Conservation (phyloP, 2,888 invertebrate species). For the Limnephilus lunatus region DNA sequence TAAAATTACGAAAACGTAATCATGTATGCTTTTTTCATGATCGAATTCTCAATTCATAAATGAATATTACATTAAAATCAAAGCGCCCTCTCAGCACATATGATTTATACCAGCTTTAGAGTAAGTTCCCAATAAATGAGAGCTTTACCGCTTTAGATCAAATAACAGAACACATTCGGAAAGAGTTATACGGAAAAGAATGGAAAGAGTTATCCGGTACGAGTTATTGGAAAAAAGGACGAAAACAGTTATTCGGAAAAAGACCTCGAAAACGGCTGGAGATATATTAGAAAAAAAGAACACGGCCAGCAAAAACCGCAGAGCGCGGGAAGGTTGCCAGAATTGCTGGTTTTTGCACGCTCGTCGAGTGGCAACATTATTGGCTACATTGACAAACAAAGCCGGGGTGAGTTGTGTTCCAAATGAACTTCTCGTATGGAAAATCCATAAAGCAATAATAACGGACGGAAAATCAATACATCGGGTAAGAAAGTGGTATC, state of each 20-base stretch:
- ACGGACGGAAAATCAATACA: not conserved
- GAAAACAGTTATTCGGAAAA: constrained; percentile 13
- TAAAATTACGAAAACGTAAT: not conserved
- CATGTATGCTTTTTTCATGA: no score
- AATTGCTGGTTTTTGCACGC: not conserved
- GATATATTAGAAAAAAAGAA: constrained; percentile 20
- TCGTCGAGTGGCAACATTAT: not conserved
- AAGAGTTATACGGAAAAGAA: not conserved
- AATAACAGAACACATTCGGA: constrained; percentile 40
- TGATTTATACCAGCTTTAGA: constrained; percentile 17
- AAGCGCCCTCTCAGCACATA: constrained; percentile 26
- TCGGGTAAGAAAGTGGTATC: not conserved
- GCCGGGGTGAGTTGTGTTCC: not conserved
- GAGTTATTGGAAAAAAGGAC: not conserved
- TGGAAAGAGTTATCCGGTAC: not conserved
- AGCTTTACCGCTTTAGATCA: constrained; percentile 13
- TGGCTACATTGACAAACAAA: constrained; percentile 38
- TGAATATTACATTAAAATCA: not conserved
- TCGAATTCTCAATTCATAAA: no score
- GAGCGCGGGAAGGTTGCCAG: constrained; percentile 34
- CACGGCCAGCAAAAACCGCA: constrained; percentile 27
- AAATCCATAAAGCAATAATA: not conserved
- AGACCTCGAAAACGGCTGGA: not conserved
- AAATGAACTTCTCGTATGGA: not conserved
- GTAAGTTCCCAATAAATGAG: not conserved